Evolutionary conservation across 2,888 invertebrate genomes (phyloP).

Genomic region (Agrotis segetum): DNA sequence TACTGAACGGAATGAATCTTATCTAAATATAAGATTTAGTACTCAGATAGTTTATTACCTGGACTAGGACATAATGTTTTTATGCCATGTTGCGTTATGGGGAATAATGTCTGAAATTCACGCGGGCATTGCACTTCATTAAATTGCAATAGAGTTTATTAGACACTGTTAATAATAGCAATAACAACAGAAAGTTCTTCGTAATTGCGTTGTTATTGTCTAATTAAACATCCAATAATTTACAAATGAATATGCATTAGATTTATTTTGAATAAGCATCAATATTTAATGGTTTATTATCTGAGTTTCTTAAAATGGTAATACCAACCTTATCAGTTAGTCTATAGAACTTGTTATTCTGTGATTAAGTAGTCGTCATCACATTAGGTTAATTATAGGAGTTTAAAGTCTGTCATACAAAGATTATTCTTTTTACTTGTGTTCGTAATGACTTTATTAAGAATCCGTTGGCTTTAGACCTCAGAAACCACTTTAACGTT

Average conservation of each 20-base stretch:
- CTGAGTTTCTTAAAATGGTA: neutral
- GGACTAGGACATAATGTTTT: no score
- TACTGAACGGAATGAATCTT: no score
- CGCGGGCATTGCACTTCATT: constrained; percentile 19
- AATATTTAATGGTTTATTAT: constrained; percentile 16
- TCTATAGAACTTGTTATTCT: constrained; percentile 24
- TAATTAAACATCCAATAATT: constrained; percentile 16
- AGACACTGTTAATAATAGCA: constrained; percentile 4
- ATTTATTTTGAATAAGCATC: constrained; percentile 18
- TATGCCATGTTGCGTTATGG: no score
- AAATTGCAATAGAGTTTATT: constrained; percentile 10
- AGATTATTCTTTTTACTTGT: neutral
- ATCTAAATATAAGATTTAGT: no score
- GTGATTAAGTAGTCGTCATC: neutral
- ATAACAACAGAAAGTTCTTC: constrained; percentile 27
- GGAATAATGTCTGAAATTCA: no score
- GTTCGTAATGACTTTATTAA: neutral
- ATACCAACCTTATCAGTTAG: constrained; percentile 12
- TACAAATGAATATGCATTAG: constrained; percentile 25
- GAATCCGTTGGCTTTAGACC: constrained; percentile 1
- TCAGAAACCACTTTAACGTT: neutral
- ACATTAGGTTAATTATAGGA: neutral
- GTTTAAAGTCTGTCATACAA: neutral
- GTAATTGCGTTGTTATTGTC: constrained; percentile 13
- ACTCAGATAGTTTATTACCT: no score